Evolutionary conservation across 2,888 invertebrate species (phyloP), one percentile per base, ranked within the genome.

Genomic region (Alsophila aescularia): DNA sequence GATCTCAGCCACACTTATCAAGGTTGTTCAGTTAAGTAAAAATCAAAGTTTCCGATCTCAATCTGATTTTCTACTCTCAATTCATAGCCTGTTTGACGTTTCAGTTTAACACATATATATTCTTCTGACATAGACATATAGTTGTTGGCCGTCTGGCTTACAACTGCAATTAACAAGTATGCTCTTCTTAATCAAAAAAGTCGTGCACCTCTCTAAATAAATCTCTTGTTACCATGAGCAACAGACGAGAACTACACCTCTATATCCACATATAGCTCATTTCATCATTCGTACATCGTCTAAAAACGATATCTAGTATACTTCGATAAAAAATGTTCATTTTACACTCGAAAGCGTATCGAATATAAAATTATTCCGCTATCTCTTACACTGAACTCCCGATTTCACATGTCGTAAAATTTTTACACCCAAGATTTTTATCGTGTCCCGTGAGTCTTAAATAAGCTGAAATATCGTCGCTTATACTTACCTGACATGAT

Each of bases 371-470:
- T 77, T 75, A 76, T 78, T 77, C 72, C 61, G 72, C 75, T 77
- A 79, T 79, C 77, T 75, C 60, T 63, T 70, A 70, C 66, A 42
- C 66, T 66, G 70, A 73, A 75, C 74, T 78, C 75, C 72, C 77
- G 76, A 80, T 80, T 81, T 81, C 74, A 72, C 74, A 74, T 77
- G 76, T 79, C 82, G 76, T 81, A 81, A 81, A 81, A 75, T 66
- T 76, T 81, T 79, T 79, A 77, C 77, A 73, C 66, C 51, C 61
- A 67, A 77, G 76, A 81, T 77, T 81, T 80, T 81, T 79, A 81
- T 79, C 79, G 72, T 69, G 59, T 56, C 61, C 48, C 62, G 60
- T 47, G 65, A 70, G 69, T 73, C 73, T 76, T 73, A 80, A 79
- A 74, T 77, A 74, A 74, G 73, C 72, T 75, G 64, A 76, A 72